A percentile compares a stretch with the other conserved stretches of the same genome.
phyloP scores from a whole-genome alignment of 1,140 invertebrate genomes.

The Rhynchophorus ferrugineus region DNA sequence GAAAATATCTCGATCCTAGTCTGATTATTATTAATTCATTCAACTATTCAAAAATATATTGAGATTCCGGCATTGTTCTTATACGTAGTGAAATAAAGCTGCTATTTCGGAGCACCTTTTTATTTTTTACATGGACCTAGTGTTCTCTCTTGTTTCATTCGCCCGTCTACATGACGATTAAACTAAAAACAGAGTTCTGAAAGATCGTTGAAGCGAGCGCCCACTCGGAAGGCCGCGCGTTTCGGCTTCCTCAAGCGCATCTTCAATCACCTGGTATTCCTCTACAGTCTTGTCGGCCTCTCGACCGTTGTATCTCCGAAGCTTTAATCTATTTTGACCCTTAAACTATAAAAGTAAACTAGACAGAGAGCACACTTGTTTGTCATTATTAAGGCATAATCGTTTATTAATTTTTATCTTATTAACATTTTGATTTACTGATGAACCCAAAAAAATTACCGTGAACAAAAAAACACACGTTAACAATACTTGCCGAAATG shows the following conservation, averaged over 20 bases:
- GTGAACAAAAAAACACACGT: background rate
- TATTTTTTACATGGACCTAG: constrained; percentile 31
- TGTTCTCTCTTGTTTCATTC: constrained; percentile 30
- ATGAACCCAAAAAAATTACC: constrained; percentile 7
- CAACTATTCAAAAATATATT: constrained; percentile 13
- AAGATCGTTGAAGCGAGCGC: constrained; percentile 11
- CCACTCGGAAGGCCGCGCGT: background rate
- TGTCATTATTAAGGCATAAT: constrained; percentile 33
- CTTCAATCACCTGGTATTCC: constrained; percentile 36
- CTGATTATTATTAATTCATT: no score
- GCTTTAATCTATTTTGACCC: constrained; percentile 24
- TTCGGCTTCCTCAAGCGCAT: no score
- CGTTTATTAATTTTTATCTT: constrained; percentile 17
- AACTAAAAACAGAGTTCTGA: constrained; percentile 19
- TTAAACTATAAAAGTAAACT: constrained; percentile 24
- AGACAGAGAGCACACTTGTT: constrained; percentile 34
- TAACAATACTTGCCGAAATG: background rate
- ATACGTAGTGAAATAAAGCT: constrained; percentile 11
- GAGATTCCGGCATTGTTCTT: constrained; percentile 17
- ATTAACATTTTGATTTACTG: background rate
- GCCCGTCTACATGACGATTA: constrained; percentile 22
- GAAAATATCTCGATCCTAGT: constrained; percentile 9
- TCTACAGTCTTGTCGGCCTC: constrained; percentile 38
- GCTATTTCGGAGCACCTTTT: constrained; percentile 30
- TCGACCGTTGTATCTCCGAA: constrained; percentile 17